Evolutionary conservation across 2,797 vertebrate species (phyloP), one percentile per base, ranked within the genome.

Genomic region (Oceanodroma leucorhoa): DNA sequence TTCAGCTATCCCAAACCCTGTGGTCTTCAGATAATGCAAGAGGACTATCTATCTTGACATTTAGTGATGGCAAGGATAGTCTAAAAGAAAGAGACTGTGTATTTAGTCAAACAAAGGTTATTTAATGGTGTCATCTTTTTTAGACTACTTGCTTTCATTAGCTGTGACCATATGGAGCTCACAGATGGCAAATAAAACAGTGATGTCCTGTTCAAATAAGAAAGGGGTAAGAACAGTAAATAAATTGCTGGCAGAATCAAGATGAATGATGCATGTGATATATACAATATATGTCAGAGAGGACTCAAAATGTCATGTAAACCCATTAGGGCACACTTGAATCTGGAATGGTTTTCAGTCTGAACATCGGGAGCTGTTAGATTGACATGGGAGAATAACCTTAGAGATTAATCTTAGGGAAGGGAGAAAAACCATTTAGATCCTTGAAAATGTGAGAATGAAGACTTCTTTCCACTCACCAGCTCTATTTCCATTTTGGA

Each of bases 111-210:
- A 95, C 50, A 89, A 92, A 93, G 89, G 83, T 93, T 97, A 95
- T 89, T 96, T 94, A 88, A 77, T 94, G 51, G 93, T 94, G 80
- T 96, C 94, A 97, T 97, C 96, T 97, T 97, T 96, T 97, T 94
- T 87, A 92, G 90, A 96, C 92, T 97, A 97, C 91, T 96, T 96
- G 76, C 78, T 97, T 96, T 97, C 96, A 96, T 96, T 97, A 97
- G 92, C 90, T 92, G 90, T 94, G 96, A 93, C 97, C 97, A 97
- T 97, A 98, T 97, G 98, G 97, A 93, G 96, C 93, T 97, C 98
- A 97, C 98, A 98, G 98, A 98, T 98, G 98, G 97, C 81, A 96
- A 97, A 96, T 96, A 96, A 97, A 98, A 97, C 82, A 93, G 94
- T 93, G 96, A 96, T 34, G 51, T 96, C 97, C 91, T 95, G 94